phyloP scores from a whole-genome alignment of 1,140 invertebrate genomes.

The Macrobrachium nipponense region DNA sequence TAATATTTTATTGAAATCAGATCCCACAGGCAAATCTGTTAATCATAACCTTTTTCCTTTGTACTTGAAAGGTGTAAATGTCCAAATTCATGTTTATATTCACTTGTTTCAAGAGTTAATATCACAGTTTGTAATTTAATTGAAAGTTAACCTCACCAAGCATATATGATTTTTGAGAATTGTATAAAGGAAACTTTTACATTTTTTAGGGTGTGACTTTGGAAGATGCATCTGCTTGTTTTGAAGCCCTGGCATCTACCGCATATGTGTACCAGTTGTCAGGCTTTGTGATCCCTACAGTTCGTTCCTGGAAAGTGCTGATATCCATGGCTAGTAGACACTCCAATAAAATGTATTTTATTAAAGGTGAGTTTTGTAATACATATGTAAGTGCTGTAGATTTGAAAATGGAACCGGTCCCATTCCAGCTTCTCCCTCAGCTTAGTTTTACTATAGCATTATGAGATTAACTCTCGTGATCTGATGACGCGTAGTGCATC shows the following conservation, averaged over 20 bases:
- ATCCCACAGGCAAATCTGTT: too few species aligned
- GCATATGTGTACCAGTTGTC: constrained; percentile 42
- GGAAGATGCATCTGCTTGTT: constrained; percentile 5
- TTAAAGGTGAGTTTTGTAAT: constrained; percentile 23
- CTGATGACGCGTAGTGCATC: too few species aligned
- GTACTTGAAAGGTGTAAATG: too few species aligned
- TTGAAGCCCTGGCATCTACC: constrained; percentile 11
- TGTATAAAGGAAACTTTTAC: not conserved
- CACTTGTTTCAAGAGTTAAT: too few species aligned
- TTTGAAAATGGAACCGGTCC: not conserved
- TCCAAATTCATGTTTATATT: too few species aligned
- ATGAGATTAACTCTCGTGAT: too few species aligned
- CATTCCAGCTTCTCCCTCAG: not conserved
- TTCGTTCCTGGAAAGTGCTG: constrained; percentile 25
- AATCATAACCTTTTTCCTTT: too few species aligned
- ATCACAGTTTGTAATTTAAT: too few species aligned
- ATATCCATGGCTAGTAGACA: constrained; percentile 31
- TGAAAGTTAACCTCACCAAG: too few species aligned
- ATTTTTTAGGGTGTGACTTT: constrained; percentile 26
- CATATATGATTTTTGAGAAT: too few species aligned
- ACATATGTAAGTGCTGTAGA: too few species aligned
- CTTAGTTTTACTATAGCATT: not conserved
- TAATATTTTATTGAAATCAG: too few species aligned
- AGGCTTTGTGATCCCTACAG: constrained; percentile 32
- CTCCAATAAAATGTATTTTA: constrained; percentile 14